These are phyloP conservation scores for Columba guinea DNA, from an alignment of 2,797 vertebrate genomes.

Conservation along the genomic window DNA sequence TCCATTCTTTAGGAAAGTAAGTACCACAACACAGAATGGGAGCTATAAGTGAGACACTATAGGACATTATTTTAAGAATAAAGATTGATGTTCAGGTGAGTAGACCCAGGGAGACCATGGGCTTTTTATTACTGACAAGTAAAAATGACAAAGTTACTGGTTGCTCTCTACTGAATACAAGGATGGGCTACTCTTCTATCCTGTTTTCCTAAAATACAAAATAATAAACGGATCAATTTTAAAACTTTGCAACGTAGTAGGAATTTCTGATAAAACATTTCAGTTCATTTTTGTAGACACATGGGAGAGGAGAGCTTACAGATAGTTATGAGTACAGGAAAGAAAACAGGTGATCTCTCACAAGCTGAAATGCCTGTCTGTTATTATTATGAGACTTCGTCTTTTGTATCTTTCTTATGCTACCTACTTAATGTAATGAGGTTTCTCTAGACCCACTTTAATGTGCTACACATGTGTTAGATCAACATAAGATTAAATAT, in stretches of 20 bases:
- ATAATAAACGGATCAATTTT: background rate
- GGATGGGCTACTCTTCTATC: background rate
- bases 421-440: background rate
- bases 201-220: background rate
- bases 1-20: background rate
- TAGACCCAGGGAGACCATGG: background rate
- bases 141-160: background rate
- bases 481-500: background rate
- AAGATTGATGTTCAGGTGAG: background rate
- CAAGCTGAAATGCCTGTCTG: background rate
- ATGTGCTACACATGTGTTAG: background rate
- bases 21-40: background rate
- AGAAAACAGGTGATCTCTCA: background rate
- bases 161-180: background rate
- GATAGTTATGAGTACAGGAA: background rate
- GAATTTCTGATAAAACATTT: background rate
- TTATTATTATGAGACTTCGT: background rate
- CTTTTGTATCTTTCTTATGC: background rate
- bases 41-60: background rate
- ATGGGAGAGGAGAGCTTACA: background rate
- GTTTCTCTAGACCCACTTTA: background rate
- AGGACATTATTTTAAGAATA: background rate
- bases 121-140: background rate
- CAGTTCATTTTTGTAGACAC: background rate
- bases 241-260: background rate